A percentile compares a stretch with the other conserved stretches of the same genome.
phyloP scores from a whole-genome alignment of 2,797 vertebrate species.

The Onychomys leucogaster region DNA sequence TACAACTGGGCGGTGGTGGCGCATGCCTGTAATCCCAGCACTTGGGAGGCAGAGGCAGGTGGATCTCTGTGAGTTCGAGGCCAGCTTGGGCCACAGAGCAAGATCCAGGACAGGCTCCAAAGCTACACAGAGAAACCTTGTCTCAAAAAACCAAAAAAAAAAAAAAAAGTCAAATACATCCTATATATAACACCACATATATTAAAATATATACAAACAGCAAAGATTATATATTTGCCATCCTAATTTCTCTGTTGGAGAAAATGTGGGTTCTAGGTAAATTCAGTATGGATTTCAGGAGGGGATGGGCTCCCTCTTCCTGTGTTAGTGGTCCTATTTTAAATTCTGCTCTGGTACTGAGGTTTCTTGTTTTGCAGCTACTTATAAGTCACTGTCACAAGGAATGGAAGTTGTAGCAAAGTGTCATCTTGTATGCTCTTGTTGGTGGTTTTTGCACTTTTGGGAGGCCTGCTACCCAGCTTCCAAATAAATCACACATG shows the following conservation, averaged over 20 bases:
- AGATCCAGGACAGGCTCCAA: too few relatives aligned
- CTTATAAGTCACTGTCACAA: slow-evolving; percentile 8
- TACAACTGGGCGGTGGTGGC: too few relatives aligned
- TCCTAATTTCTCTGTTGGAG: slow-evolving; percentile 47
- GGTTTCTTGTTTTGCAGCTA: not conserved
- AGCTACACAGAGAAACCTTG: too few relatives aligned
- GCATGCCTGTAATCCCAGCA: too few relatives aligned
- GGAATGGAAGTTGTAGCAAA: not conserved
- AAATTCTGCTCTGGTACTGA: not conserved
- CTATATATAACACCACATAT: not conserved
- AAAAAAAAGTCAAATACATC: not conserved
- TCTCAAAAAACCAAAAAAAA: not conserved
- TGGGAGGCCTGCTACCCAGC: too few relatives aligned
- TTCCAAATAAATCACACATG: too few relatives aligned
- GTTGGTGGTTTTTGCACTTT: too few relatives aligned
- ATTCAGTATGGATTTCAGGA: not conserved
- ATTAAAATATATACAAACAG: not conserved
- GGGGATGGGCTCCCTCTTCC: not conserved
- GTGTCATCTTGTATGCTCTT: not conserved
- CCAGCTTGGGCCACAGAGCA: too few relatives aligned
- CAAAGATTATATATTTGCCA: not conserved
- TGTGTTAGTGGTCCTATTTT: not conserved
- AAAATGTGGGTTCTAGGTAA: not conserved
- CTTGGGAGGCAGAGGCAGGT: too few relatives aligned
- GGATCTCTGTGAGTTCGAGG: too few relatives aligned